phyloP scores from a whole-genome alignment of 1,140 invertebrate genomes.

The Lanistes nyassanus region DNA sequence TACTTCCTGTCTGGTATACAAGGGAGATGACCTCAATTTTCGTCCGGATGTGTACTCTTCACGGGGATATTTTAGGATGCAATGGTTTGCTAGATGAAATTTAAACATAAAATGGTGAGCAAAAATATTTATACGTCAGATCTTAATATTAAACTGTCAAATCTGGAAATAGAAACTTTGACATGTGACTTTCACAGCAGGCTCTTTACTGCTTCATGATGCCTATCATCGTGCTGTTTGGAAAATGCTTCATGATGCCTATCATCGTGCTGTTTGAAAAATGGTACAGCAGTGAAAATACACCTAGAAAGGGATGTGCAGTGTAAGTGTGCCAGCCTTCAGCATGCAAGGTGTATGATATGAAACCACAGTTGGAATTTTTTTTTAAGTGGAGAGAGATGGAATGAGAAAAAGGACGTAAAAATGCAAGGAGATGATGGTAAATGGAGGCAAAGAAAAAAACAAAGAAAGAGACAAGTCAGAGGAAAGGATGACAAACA shows the following conservation, averaged over 20 bases:
- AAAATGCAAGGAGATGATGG: background rate
- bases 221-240: too few relatives aligned
- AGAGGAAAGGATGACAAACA: too few relatives aligned
- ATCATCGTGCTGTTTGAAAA: too few relatives aligned
- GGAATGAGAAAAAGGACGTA: background rate
- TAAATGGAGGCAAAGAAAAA: too few relatives aligned
- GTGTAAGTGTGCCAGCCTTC: too few relatives aligned
- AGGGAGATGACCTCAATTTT: conserved; percentile 93
- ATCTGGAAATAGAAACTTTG: background rate
- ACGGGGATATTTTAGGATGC: conserved; percentile 48
- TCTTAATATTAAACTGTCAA: background rate
- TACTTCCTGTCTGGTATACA: conserved; percentile 90
- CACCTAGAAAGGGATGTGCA: too few relatives aligned
- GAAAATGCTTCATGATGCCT: background rate
- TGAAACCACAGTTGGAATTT: background rate
- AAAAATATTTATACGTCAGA: background rate
- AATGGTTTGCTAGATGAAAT: conserved; percentile 28
- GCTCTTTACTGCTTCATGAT: background rate
- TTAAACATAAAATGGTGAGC: background rate
- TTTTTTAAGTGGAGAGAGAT: background rate
- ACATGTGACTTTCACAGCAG: background rate
- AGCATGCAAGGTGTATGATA: too few relatives aligned
- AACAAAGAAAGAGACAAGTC: too few relatives aligned
- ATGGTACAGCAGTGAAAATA: too few relatives aligned
- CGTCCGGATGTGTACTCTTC: conserved; percentile 52